Conservation (phyloP, 1,140 invertebrate species). For the Planococcus citri region DNA sequence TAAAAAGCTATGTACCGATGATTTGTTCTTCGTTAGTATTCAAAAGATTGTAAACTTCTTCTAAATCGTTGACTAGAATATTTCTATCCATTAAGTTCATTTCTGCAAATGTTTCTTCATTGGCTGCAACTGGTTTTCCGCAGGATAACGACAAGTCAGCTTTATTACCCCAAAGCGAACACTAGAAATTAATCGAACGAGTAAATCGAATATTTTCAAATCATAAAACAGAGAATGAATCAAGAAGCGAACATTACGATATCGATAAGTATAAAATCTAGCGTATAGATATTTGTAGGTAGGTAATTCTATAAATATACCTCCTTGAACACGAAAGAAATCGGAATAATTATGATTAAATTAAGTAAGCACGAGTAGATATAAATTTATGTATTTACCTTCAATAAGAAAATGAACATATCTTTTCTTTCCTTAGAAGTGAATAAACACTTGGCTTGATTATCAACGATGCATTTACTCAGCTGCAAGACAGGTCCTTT, state of each 20-base stretch:
- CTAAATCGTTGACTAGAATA: constrained; percentile 54
- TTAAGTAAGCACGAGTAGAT: too few species aligned
- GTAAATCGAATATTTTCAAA: neutral
- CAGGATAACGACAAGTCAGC: constrained; percentile 79
- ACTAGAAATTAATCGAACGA: constrained; percentile 23
- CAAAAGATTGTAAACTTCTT: constrained; percentile 41
- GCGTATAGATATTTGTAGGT: too few species aligned
- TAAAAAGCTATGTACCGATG: too few species aligned
- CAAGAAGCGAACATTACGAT: too few species aligned
- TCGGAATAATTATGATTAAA: too few species aligned
- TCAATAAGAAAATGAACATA: constrained; percentile 21
- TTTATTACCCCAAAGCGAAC: constrained; percentile 36
- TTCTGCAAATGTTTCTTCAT: constrained; percentile 45
- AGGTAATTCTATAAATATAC: too few species aligned
- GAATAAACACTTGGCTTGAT: neutral
- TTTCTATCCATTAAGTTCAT: constrained; percentile 49
- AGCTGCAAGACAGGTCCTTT: constrained; percentile 11
- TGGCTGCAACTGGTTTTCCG: constrained; percentile 46
- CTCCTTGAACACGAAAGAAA: too few species aligned
- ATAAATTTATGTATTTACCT: constrained; percentile 5
- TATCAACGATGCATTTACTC: neutral
- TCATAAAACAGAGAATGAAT: too few species aligned
- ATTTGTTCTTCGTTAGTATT: constrained; percentile 16
- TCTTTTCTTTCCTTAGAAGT: neutral
- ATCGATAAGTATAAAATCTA: too few species aligned